Conservation (phyloP, 2,797 vertebrate species). For the Acipenser ruthenus region DNA sequence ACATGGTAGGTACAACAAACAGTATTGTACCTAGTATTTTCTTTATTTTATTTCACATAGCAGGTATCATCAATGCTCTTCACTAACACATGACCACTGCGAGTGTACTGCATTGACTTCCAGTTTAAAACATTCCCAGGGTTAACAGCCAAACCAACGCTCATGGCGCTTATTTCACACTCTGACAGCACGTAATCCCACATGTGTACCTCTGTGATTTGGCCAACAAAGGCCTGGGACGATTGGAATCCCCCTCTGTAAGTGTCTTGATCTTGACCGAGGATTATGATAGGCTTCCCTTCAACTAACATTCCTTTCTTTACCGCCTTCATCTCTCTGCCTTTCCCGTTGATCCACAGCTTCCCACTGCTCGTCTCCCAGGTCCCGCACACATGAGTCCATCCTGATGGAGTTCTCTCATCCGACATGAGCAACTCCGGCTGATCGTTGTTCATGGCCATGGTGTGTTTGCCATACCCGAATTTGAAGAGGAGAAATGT, state of each 20-base stretch:
- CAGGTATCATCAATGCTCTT: constrained; percentile 7
- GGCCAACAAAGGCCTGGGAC: neutral
- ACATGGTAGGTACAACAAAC: too few species aligned
- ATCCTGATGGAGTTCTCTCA: neutral
- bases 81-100: neutral
- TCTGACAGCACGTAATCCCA: neutral
- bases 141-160: neutral
- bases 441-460: neutral
- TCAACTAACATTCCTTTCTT: neutral
- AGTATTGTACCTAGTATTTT: too few species aligned
- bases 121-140: neutral
- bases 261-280: neutral
- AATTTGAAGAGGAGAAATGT: neutral
- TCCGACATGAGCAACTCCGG: neutral
- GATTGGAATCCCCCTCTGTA: neutral
- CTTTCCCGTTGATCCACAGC: constrained; percentile 5
- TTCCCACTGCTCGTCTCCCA: neutral
- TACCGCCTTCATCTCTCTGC: neutral
- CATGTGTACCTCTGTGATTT: constrained; percentile 7
- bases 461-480: neutral
- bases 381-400: constrained; percentile 1
- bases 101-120: neutral
- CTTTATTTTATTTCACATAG: constrained; percentile 9
- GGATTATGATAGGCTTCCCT: neutral
- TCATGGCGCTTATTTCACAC: constrained; percentile 3